Base-by-base conservation (phyloP, 30 jellyfish, hydroid and myxozoan species). In the Chironex yamaguchii region DNA sequence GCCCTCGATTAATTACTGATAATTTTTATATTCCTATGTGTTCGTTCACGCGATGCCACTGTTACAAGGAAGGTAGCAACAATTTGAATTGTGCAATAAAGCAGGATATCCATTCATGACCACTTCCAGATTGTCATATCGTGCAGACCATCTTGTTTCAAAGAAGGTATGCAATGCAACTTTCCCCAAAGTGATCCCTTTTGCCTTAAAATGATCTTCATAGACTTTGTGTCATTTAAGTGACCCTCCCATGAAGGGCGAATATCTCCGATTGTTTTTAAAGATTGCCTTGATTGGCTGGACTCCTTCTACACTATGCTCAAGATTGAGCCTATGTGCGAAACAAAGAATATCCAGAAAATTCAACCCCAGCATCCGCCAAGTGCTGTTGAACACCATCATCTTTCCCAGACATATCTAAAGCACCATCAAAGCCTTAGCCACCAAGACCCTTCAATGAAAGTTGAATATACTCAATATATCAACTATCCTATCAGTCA, bases 181-280 rank as follows among this genome's bases (percentile, higher is more conserved):
- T 32, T 27, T 27, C 27, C 75, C 82, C 27, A 29, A 33, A 29
- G 69, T 68, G 82, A 68, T 64, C 36, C 67, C 68, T 68, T 68
- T 68, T 68, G 25, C 68, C 82, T 68, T 29, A 29, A 68, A 33
- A 32, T 28, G n/a, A n/a, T n/a, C n/a, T n/a, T n/a, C n/a, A n/a
- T n/a, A n/a, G 71, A 68, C 71, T 20, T 29, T 33, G 49, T 3
- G 86, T 36, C 86, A 13, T 49, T 49, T 73, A 14, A 77, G 86
- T 20, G 86, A 73, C 42, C 86, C 86, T 29, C 50, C 86, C 76
- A 73, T 21, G 78, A 73, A 73, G 49, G 52, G 86, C 22, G 24
- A 73, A 6, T 36, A 26, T 51, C n/a, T 23, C 22, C 86, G 51
- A 73, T 36, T 73, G 81, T 26, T 49, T 1, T 73, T 51, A 30